Evolutionary conservation across 1,140 invertebrate species (phyloP).

Genomic region (Neelides sp.): DNA sequence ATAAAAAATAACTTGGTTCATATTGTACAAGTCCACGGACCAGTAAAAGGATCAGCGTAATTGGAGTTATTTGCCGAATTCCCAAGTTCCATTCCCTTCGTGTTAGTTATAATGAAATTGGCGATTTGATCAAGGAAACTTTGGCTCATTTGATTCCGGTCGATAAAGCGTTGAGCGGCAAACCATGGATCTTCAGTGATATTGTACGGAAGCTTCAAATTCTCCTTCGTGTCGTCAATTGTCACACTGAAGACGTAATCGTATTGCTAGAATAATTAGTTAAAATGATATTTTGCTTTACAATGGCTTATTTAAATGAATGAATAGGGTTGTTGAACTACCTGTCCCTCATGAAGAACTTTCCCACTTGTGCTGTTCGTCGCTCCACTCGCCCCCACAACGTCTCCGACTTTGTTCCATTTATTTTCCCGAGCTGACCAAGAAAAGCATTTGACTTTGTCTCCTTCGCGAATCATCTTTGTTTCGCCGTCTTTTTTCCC

Average conservation of each 20-base stretch:
- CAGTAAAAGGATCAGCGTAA: conserved; percentile 59
- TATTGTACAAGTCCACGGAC: conserved; percentile 31
- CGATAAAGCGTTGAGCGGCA: conserved; percentile 51
- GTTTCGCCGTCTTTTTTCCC: conserved; percentile 74
- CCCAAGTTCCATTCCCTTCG: conserved; percentile 37
- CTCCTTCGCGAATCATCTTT: conserved; percentile 63
- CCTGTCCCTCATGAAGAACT: conserved; percentile 64
- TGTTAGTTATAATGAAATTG: conserved; percentile 86
- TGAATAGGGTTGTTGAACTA: conserved; percentile 30
- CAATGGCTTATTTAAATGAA: too few species aligned
- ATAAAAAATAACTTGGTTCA: conserved; percentile 12
- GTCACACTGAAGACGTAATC: conserved; percentile 93
- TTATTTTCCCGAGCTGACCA: conserved; percentile 57
- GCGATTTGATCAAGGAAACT: conserved; percentile 85
- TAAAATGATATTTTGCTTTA: too few species aligned
- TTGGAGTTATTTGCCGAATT: conserved; percentile 16
- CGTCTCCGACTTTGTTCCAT: conserved; percentile 82
- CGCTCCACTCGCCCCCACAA: conserved; percentile 61
- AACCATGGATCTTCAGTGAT: conserved; percentile 51
- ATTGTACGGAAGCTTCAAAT: conserved; percentile 88
- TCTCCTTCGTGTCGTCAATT: conserved; percentile 68
- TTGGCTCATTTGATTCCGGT: conserved; percentile 65
- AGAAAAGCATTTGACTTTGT: conserved; percentile 58
- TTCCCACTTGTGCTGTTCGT: conserved; percentile 53
- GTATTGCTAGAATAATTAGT: conserved; percentile 54